Conservation (phyloP, 2,113 vertebrate genomes). For the Neomonachus schauinslandi region DNA sequence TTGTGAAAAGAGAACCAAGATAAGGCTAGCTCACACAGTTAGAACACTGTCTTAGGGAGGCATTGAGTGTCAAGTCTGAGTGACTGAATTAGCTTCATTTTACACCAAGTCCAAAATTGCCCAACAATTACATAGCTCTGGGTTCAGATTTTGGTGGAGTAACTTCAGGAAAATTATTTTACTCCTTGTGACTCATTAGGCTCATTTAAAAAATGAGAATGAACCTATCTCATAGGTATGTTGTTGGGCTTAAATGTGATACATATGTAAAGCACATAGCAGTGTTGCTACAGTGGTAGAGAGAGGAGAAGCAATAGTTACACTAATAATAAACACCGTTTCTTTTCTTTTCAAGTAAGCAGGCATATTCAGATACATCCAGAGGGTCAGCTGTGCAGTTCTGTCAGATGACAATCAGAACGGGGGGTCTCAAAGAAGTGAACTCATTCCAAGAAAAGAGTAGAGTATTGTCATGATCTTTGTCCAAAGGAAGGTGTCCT, state of each 20-base stretch:
- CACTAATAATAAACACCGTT: neutral
- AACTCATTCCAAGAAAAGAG: neutral
- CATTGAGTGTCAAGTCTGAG: neutral
- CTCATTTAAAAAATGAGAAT: neutral
- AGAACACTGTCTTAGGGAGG: neutral
- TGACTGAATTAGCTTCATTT: neutral
- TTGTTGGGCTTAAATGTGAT: neutral
- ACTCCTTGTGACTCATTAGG: neutral
- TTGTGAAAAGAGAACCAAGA: neutral
- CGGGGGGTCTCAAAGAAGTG: neutral
- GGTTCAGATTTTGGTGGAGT: neutral
- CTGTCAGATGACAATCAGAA: neutral
- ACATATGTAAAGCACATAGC: neutral
- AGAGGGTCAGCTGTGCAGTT: neutral
- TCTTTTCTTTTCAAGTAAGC: neutral
- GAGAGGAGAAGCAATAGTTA: neutral
- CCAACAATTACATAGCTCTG: neutral
- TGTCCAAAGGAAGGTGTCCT: neutral
- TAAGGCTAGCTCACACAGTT: neutral
- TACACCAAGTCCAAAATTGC: neutral
- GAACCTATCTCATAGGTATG: neutral
- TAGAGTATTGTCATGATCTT: neutral
- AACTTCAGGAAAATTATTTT: neutral
- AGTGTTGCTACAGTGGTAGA: neutral
- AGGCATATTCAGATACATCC: neutral